These are phyloP conservation scores for Phylloscopus trochiloides DNA, from an alignment of 2,113 vertebrate species.

Conservation along the genomic window DNA sequence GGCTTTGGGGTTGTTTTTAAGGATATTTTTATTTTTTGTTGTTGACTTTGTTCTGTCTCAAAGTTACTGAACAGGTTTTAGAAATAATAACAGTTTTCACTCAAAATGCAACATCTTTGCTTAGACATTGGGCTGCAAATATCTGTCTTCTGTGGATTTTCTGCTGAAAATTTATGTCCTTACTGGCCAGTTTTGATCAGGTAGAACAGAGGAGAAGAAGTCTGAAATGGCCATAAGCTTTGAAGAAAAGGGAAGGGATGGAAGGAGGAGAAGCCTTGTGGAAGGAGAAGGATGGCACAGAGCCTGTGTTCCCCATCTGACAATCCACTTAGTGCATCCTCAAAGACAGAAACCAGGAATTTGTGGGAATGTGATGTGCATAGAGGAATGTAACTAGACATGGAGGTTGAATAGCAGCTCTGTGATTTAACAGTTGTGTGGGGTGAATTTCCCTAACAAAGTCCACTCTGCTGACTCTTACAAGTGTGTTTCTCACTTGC, in stretches of 20 bases:
- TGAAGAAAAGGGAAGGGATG: background rate
- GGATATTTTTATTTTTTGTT: background rate
- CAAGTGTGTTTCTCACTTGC: background rate
- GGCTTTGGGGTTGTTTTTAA: background rate
- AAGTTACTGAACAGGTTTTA: background rate
- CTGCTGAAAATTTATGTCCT: background rate
- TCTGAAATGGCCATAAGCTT: background rate
- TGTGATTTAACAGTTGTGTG: background rate
- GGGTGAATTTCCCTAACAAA: background rate
- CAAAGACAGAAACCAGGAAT: background rate
- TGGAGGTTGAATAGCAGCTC: background rate
- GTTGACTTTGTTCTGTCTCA: background rate
- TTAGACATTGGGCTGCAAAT: background rate
- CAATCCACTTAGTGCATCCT: background rate
- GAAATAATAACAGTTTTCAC: background rate
- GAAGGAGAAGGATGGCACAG: background rate
- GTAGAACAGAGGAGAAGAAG: background rate
- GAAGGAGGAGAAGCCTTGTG: background rate
- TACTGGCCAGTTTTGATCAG: background rate
- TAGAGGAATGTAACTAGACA: background rate
- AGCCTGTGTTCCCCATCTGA: background rate
- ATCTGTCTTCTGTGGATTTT: background rate
- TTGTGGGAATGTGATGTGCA: background rate
- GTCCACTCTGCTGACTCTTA: background rate
- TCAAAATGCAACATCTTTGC: background rate